A percentile compares a stretch with the other conserved stretches of the same genome.
Conservation (phyloP, 2,888 invertebrate genomes). For the Scaptomyza tumidula region DNA sequence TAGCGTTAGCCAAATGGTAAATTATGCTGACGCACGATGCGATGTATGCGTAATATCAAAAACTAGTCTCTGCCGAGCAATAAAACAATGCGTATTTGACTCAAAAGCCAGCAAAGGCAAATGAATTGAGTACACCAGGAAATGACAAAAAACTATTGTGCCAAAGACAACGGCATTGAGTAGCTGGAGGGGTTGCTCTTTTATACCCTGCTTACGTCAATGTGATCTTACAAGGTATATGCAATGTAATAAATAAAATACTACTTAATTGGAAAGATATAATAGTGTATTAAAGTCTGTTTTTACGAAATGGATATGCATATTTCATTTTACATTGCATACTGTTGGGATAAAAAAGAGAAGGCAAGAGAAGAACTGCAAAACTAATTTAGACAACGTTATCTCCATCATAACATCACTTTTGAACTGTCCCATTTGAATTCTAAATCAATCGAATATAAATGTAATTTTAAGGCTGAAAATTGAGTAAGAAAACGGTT, state of each 20-base stretch:
- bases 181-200: not conserved
- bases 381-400: no score
- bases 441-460: no score
- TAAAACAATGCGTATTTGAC: slow-evolving; percentile 41
- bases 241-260: no score
- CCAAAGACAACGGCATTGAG: not conserved
- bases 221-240: no score
- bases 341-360: no score
- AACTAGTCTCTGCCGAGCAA: slow-evolving; percentile 30
- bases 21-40: slow-evolving; percentile 55
- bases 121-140: slow-evolving; percentile 38
- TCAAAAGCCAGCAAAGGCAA: slow-evolving; percentile 19
- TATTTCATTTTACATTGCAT: no score
- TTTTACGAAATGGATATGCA: no score
- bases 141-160: slow-evolving; percentile 34
- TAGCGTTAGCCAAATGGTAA: slow-evolving; percentile 33
- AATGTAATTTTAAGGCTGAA: not conserved
- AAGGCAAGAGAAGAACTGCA: no score
- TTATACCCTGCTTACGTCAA: slow-evolving; percentile 21
- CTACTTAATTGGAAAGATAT: no score
- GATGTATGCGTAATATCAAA: slow-evolving; percentile 53
- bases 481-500: not conserved
- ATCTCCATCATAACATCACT: no score
- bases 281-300: no score
- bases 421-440: no score